Evolutionary conservation across 2,888 invertebrate genomes (phyloP).

Genomic region (Microplitis manilae): DNA sequence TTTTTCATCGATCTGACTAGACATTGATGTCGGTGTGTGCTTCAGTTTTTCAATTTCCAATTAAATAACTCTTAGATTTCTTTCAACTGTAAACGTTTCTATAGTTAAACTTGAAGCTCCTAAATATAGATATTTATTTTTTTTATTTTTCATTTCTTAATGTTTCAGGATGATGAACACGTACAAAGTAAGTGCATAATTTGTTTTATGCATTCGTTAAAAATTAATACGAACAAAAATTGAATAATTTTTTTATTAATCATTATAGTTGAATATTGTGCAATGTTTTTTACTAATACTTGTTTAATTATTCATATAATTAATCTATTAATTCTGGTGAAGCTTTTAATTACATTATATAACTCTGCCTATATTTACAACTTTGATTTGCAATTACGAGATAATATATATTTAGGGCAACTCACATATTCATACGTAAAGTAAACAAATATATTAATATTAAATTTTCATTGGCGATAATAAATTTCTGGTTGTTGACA

Average conservation of each 20-base stretch:
- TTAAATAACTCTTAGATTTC: slow-evolving; percentile 14
- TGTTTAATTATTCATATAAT: background rate
- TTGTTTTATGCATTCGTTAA: background rate
- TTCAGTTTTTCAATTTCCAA: slow-evolving; percentile 27
- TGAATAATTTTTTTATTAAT: background rate
- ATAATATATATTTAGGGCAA: background rate
- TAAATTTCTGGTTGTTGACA: background rate
- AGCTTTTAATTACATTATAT: background rate
- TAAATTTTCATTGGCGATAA: background rate
- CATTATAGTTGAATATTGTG: too few relatives aligned
- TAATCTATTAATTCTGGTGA: background rate
- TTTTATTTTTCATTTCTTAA: slow-evolving; percentile 41
- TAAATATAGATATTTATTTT: background rate
- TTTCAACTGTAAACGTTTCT: slow-evolving; percentile 5
- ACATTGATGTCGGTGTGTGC: background rate
- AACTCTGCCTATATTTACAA: background rate
- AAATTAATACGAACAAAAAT: background rate
- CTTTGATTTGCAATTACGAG: background rate
- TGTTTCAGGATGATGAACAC: slow-evolving; percentile 67
- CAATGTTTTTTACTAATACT: too few relatives aligned
- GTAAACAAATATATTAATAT: background rate
- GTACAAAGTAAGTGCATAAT: slow-evolving; percentile 61
- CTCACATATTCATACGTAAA: background rate
- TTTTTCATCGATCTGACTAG: slow-evolving; percentile 17
- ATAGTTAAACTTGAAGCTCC: background rate